A percentile compares a stretch with the other conserved stretches of the same genome.
Evolutionary conservation across 2,888 invertebrate species (phyloP).

Genomic region (Drosophila neutralis): DNA sequence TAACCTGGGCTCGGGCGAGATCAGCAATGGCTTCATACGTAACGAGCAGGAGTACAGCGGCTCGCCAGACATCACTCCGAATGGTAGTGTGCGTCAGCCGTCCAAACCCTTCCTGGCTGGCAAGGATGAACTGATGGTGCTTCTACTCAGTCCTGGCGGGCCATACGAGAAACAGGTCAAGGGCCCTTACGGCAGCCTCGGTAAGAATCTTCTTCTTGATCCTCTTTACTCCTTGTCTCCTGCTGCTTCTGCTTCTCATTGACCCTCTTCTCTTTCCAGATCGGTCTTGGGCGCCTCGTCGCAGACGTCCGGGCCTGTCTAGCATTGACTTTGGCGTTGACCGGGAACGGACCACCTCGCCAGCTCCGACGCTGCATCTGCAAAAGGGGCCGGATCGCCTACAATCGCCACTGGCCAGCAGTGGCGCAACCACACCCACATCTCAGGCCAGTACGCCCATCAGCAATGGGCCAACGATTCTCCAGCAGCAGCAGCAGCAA

Average conservation of each 20-base stretch:
- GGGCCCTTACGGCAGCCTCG: constrained; percentile 90
- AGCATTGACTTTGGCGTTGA: constrained; percentile 90
- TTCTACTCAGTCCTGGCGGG: constrained; percentile 91
- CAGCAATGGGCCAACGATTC: constrained; percentile 47
- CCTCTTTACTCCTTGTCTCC: background rate
- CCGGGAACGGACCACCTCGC: constrained; percentile 90
- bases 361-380: constrained; percentile 86
- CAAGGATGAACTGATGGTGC: constrained; percentile 95
- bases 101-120: constrained; percentile 87
- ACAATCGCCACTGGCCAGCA: constrained; percentile 80
- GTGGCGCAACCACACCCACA: constrained; percentile 63
- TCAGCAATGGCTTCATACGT: constrained; percentile 74
- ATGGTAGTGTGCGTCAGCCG: constrained; percentile 92
- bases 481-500: constrained; percentile 64
- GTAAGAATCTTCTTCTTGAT: constrained; percentile 83
- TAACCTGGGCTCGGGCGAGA: constrained; percentile 87
- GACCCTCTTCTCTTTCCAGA: constrained; percentile 85
- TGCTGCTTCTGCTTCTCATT: background rate
- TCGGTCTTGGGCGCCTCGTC: constrained; percentile 94
- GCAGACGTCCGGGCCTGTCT: constrained; percentile 92
- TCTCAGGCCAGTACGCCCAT: constrained; percentile 55
- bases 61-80: constrained; percentile 92
- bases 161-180: constrained; percentile 87
- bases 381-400: constrained; percentile 85
- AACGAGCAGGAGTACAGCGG: constrained; percentile 78